These are phyloP conservation scores for Pangasianodon hypophthalmus DNA, from an alignment of 2,113 vertebrate genomes.

Conservation along the genomic window DNA sequence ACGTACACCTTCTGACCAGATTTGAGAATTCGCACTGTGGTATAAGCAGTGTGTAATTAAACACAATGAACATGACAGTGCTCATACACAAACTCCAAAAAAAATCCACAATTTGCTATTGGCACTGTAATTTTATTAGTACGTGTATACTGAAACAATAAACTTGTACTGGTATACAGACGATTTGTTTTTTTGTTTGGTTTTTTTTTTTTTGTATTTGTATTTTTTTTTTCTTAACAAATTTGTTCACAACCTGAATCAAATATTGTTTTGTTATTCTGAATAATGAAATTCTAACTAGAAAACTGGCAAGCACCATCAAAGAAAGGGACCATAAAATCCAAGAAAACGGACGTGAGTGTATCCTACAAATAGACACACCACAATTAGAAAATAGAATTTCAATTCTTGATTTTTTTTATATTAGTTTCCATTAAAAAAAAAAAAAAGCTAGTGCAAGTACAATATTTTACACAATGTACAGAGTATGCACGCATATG, in stretches of 20 bases:
- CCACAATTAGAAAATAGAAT: conserved; percentile 97
- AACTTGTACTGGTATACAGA: conserved; percentile 97
- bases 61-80: neutral
- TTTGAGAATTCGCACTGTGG: neutral
- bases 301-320: conserved; percentile 97
- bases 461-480: conserved; percentile 97
- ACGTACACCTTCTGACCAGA: neutral
- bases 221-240: conserved; percentile 80
- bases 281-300: conserved; percentile 97
- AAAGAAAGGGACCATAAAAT: conserved; percentile 96
- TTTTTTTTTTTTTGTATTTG: conserved; percentile 66
- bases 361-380: conserved; percentile 98
- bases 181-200: conserved; percentile 78
- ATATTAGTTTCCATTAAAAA: conserved; percentile 75
- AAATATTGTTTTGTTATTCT: conserved; percentile 91
- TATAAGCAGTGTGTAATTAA: neutral
- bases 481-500: conserved; percentile 94
- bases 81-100: conserved; percentile 43
- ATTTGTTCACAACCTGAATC: conserved; percentile 97
- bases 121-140: conserved; percentile 98
- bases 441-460: conserved; percentile 97
- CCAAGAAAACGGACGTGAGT: conserved; percentile 93
- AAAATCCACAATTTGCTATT: conserved; percentile 72
- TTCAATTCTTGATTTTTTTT: conserved; percentile 89
- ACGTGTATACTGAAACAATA: conserved; percentile 96